phyloP scores from a whole-genome alignment of 2,113 vertebrate species.

The Sigmodon hispidus region DNA sequence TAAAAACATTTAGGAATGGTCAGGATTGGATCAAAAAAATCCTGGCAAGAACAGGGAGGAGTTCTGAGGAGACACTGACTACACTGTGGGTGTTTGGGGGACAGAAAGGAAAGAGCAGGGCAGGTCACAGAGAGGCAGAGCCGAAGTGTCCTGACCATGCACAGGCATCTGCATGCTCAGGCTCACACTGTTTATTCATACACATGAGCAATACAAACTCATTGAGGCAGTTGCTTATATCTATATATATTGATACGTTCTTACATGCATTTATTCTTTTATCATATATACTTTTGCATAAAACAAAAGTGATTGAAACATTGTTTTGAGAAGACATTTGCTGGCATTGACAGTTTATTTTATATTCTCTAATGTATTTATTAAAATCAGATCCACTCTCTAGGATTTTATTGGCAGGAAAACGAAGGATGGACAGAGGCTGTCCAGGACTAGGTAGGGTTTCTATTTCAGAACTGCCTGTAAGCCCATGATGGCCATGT shows the following conservation, averaged over 20 bases:
- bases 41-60: background rate
- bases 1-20: background rate
- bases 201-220: background rate
- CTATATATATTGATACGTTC: background rate
- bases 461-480: background rate
- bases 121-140: background rate
- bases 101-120: background rate
- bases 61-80: fast-evolving
- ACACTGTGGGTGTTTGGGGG: background rate
- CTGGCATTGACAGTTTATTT: background rate
- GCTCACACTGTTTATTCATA: background rate
- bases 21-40: background rate
- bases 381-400: background rate
- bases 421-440: background rate
- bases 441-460: background rate
- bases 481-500: background rate
- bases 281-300: background rate
- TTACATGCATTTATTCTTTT: background rate
- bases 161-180: background rate
- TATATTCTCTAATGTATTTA: background rate
- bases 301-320: background rate
- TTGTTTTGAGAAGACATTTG: background rate
- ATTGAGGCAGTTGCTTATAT: background rate
- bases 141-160: background rate
- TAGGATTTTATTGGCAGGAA: conserved; percentile 1